Evolutionary conservation across 1,140 invertebrate species (phyloP).

Genomic region (Cydia strobilella): DNA sequence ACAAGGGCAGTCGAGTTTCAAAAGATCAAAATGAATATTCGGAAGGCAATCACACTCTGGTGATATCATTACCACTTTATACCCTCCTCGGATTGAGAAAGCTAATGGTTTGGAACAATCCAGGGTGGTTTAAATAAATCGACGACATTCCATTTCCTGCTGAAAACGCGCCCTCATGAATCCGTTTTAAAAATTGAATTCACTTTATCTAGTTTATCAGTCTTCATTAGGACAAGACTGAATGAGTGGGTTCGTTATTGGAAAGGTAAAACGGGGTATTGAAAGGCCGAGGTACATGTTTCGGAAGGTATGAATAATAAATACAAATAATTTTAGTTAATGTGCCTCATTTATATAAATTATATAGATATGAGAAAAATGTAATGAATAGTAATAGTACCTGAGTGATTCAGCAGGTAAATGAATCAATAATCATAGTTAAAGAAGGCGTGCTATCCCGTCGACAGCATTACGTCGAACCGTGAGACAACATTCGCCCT

Average conservation of each 20-base stretch:
- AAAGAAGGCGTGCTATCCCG: no score
- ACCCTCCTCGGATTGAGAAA: constrained; percentile 69
- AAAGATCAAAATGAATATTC: constrained; percentile 32
- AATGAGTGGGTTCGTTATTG: constrained; percentile 14
- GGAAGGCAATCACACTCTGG: constrained; percentile 45
- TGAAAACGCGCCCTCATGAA: constrained; percentile 56
- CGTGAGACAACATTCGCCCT: no score
- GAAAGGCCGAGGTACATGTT: background rate
- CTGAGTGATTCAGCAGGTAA: no score
- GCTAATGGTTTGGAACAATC: constrained; percentile 70
- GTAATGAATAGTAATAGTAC: no score
- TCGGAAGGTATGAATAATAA: background rate
- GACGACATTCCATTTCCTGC: constrained; percentile 68
- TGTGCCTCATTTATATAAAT: no score
- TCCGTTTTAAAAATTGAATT: constrained; percentile 62
- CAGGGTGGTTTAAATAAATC: constrained; percentile 71
- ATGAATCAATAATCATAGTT: no score
- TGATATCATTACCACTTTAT: constrained; percentile 64
- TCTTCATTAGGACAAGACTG: constrained; percentile 38
- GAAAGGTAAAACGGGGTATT: constrained; percentile 1
- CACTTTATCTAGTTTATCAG: constrained; percentile 47
- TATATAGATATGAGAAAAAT: no score
- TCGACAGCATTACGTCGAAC: no score
- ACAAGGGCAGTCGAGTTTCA: background rate
- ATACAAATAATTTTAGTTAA: background rate